phyloP scores from a whole-genome alignment of 1,140 invertebrate species.

The Drosophila parvula region DNA sequence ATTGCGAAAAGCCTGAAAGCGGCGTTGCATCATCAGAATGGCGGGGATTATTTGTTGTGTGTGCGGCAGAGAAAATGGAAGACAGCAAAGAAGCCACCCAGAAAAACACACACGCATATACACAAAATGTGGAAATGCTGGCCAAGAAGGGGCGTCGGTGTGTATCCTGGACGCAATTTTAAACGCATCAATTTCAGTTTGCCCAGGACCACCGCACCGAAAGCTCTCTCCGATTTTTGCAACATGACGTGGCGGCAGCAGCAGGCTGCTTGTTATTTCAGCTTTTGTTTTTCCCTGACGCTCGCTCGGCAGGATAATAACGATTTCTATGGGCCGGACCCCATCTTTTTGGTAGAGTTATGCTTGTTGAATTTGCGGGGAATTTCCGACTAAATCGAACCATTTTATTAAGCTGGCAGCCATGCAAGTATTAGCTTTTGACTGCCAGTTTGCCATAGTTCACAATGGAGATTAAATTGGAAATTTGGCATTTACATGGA shows the following conservation, averaged over 20 bases:
- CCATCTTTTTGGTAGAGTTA: conserved; percentile 5
- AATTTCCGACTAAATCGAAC: conserved; percentile 26
- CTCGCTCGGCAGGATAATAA: conserved; percentile 15
- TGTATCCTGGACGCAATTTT: conserved; percentile 76
- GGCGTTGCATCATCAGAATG: conserved; percentile 46
- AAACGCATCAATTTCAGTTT: conserved; percentile 81
- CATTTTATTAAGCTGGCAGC: conserved; percentile 19
- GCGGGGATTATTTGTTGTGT: conserved; percentile 57
- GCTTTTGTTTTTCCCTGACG: conserved; percentile 27
- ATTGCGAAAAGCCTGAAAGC: conserved; percentile 61
- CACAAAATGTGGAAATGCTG: conserved; percentile 32
- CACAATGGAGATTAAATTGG: conserved; percentile 10
- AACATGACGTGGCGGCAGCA: conserved; percentile 42
- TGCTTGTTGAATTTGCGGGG: conserved; percentile 22
- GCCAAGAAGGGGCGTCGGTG: conserved; percentile 12
- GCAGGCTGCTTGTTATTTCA: conserved; percentile 45
- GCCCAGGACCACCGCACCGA: conserved; percentile 58
- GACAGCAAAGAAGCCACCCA: conserved; percentile 19
- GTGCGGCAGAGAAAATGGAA: conserved; percentile 36
- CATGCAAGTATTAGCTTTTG: conserved; percentile 20
- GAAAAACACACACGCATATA: conserved; percentile 22
- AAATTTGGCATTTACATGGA: conserved; percentile 33
- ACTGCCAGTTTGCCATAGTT: conserved; percentile 1
- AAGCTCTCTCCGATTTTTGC: conserved; percentile 57
- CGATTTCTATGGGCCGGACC: conserved; percentile 14